Evolutionary conservation across 64 coral and sea anemone species (phyloP).

Genomic region (Dendrophyllia cribrosa): DNA sequence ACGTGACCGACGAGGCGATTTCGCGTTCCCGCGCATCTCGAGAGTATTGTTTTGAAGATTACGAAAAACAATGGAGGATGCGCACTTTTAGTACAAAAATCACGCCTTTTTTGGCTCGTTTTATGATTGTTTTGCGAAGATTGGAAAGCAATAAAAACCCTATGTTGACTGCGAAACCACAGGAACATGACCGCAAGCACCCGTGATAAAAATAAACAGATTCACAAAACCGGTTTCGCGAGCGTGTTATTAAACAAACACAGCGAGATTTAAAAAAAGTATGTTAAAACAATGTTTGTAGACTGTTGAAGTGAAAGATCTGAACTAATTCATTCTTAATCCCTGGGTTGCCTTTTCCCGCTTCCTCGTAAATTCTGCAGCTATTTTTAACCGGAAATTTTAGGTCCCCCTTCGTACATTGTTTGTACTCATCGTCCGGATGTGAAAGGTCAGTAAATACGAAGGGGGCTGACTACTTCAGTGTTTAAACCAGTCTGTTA

Average conservation of each 20-base stretch:
- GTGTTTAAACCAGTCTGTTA: not conserved
- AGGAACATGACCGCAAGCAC: not conserved
- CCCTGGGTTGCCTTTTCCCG: too few relatives aligned
- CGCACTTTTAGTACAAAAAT: not conserved
- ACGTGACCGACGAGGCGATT: too few relatives aligned
- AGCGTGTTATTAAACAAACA: not conserved
- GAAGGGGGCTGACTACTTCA: not conserved
- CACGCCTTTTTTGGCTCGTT: not conserved
- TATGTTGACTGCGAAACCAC: not conserved
- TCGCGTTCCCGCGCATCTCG: not conserved
- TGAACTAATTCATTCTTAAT: not conserved
- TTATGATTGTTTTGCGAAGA: not conserved
- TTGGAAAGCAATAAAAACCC: not conserved
- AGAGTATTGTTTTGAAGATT: not conserved
- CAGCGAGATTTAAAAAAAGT: not conserved
- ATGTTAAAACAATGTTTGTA: not conserved
- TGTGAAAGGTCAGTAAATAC: not conserved
- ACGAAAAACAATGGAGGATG: not conserved
- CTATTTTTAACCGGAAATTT: slow-evolving; percentile 15
- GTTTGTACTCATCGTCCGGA: not conserved
- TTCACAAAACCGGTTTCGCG: not conserved
- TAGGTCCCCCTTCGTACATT: not conserved
- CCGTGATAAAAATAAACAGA: not conserved
- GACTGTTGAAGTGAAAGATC: not conserved
- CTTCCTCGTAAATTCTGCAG: not conserved